Conservation (phyloP, 1,140 invertebrate species). For the Orchesella cincta region DNA sequence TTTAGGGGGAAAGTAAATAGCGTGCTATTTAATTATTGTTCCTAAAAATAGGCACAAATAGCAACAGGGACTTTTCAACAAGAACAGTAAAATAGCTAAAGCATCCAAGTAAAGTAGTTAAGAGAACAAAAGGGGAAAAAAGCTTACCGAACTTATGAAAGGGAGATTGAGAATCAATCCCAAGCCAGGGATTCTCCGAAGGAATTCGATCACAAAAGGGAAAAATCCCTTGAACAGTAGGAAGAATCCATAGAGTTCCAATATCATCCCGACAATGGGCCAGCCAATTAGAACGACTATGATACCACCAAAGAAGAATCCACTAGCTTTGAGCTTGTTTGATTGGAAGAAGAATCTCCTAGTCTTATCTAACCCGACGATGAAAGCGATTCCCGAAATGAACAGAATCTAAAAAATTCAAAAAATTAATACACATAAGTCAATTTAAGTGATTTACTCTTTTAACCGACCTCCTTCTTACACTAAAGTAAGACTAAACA, state of each 20-base stretch:
- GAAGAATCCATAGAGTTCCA: conserved; percentile 88
- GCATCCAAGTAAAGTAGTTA: not conserved
- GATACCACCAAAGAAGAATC: conserved; percentile 93
- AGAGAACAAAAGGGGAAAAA: not conserved
- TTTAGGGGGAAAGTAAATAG: not conserved
- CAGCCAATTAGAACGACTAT: conserved; percentile 91
- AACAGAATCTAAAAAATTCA: conserved; percentile 81
- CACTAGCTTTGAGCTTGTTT: conserved; percentile 91
- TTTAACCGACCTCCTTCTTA: too few relatives aligned
- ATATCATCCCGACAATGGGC: conserved; percentile 92
- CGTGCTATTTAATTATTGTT: not conserved
- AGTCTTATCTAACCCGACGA: conserved; percentile 93
- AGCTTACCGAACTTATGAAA: conserved; percentile 62
- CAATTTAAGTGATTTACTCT: conserved; percentile 8
- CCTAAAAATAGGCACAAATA: not conserved
- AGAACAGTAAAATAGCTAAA: too few relatives aligned
- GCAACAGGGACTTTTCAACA: too few relatives aligned
- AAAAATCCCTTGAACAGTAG: conserved; percentile 72
- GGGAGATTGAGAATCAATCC: conserved; percentile 65
- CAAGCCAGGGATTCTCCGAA: conserved; percentile 65
- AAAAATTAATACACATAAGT: conserved; percentile 34
- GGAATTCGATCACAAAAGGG: conserved; percentile 67
- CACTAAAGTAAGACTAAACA: too few relatives aligned
- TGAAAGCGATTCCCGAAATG: conserved; percentile 89
- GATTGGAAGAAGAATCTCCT: conserved; percentile 97